Evolutionary conservation across 2,888 invertebrate species (phyloP), one percentile per base, ranked within the genome.

Genomic region (Euplagia quadripunctaria): DNA sequence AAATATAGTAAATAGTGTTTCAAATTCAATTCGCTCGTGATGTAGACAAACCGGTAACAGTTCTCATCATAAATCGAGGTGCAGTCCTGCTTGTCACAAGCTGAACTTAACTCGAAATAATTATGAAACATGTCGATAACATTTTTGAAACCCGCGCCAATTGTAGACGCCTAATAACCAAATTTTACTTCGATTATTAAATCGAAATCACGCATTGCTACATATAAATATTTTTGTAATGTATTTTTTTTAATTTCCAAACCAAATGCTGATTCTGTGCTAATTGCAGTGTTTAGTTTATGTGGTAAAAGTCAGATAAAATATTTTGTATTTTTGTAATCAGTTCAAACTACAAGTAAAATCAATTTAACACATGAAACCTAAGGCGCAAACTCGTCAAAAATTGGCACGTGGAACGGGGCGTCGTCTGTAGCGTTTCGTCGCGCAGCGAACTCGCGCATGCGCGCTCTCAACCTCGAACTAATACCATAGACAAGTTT

Each of bases 401-500:
- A 73, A 72, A 61, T 75, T 76, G 42, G 74, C 70, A 75, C 75
- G 74, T 80, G 74, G 79, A 81, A 84, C 74, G 77, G 84, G 81
- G 82, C 76, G 79, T 73, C 75, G 73, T 58, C 76, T 71, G 42
- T 64, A n/a, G 61, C 52, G 61, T 20, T 76, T 68, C 70, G 55
- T 66, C 52, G 43, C 61, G 46, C 72, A 79, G 80, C 70, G 74
- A 67, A 64, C 79, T 85, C 88, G 89, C 94, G 94, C 94, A 94
- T 93, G 94, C 94, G 93, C 83, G 11, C 51, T 74, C 79, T 79
- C 80, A 84, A 74, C 73, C 77, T 69, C 74, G 49, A 75, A 76
- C 79, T 74, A 78, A 76, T 71, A 87, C 89, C 94, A 94, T 86
- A 94, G 94, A 94, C 92, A 93, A 91, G 81, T 88, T 90, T 89